A percentile compares a stretch with the other conserved stretches of the same genome.
Conservation (phyloP, 1,140 invertebrate species). For the Mya arenaria region DNA sequence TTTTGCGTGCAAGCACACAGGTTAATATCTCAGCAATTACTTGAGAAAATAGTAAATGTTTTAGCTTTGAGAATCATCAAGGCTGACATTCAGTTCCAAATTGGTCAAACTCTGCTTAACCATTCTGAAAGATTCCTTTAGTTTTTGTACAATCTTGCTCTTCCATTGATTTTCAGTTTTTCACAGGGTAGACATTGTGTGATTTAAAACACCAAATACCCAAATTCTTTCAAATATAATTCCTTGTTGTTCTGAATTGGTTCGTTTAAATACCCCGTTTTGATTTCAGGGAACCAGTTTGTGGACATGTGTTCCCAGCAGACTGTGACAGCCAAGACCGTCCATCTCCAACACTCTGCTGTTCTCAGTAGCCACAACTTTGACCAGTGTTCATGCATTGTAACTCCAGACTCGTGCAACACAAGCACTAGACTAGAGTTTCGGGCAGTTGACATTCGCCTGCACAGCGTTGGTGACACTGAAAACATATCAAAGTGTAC, state of each 20-base stretch:
- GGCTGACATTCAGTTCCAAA: too few relatives aligned
- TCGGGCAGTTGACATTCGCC: slow-evolving; percentile 27
- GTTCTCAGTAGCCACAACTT: not conserved
- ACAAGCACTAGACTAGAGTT: slow-evolving; percentile 27
- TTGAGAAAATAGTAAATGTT: too few relatives aligned
- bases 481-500: slow-evolving; percentile 37
- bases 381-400: slow-evolving; percentile 41
- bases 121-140: too few relatives aligned
- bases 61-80: too few relatives aligned
- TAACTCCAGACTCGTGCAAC: slow-evolving; percentile 41
- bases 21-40: too few relatives aligned
- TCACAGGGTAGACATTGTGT: too few relatives aligned
- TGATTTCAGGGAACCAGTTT: slow-evolving; percentile 44
- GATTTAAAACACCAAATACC: too few relatives aligned
- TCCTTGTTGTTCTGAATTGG: not conserved
- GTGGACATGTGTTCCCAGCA: slow-evolving; percentile 46
- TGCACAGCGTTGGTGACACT: slow-evolving; percentile 7
- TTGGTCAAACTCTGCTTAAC: too few relatives aligned
- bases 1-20: too few relatives aligned
- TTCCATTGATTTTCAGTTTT: too few relatives aligned
- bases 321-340: slow-evolving; percentile 10
- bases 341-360: slow-evolving; percentile 40
- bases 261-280: not conserved
- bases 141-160: too few relatives aligned
- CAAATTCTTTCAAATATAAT: too few relatives aligned